Percentiles rank a stretch among this genome's conserved stretches.
phyloP scores from a whole-genome alignment of 1,140 invertebrate species.

The Uloborus diversus region DNA sequence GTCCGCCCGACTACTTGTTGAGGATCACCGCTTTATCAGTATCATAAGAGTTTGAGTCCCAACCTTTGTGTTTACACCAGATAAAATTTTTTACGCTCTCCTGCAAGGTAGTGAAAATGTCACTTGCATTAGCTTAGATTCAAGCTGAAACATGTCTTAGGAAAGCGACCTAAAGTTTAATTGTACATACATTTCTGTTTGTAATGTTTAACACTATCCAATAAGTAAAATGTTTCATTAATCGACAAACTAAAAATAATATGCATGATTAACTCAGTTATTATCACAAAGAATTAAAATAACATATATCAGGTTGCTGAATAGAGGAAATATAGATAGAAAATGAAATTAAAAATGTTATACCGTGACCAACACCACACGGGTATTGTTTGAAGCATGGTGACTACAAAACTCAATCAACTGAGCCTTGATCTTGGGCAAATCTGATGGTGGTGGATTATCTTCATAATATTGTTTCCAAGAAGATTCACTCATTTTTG shows the following conservation, averaged over 20 bases:
- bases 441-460: conserved; percentile 77
- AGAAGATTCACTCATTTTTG: conserved; percentile 69
- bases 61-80: no score
- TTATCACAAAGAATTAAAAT: not conserved
- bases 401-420: conserved; percentile 76
- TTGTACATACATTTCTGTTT: conserved; percentile 59
- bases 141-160: no score
- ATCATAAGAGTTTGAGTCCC: no score
- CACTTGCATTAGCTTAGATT: no score
- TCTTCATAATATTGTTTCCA: conserved; percentile 85
- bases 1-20: no score
- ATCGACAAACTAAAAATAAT: not conserved
- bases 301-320: not conserved
- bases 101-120: no score
- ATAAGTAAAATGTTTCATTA: conserved; percentile 2
- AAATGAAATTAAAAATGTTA: conserved; percentile 66
- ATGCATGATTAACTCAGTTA: not conserved
- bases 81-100: no score
- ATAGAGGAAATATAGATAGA: not conserved
- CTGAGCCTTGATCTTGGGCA: conserved; percentile 75
- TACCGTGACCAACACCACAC: conserved; percentile 79
- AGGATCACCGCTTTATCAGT: no score
- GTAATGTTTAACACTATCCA: conserved; percentile 38
- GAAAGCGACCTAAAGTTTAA: not conserved
- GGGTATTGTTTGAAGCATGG: conserved; percentile 72